Conservation (phyloP, 2,113 vertebrate species). For the Pithys albifrons region DNA sequence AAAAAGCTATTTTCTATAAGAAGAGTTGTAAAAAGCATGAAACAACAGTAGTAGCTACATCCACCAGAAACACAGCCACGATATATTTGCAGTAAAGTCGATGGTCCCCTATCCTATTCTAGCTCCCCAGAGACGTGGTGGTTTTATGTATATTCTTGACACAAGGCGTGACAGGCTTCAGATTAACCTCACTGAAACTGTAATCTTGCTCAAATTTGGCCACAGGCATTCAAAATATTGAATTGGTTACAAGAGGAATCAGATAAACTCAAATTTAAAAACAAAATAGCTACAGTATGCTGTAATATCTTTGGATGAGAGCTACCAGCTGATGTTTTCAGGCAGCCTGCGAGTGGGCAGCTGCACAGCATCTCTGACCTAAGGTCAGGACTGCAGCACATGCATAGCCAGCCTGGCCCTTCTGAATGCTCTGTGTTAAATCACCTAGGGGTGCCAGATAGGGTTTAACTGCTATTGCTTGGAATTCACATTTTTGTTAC, state of each 20-base stretch:
- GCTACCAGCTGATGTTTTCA: neutral
- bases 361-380: neutral
- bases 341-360: neutral
- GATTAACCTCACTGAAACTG: neutral
- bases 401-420: neutral
- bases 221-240: neutral
- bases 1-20: neutral
- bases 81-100: neutral
- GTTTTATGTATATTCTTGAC: neutral
- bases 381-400: neutral
- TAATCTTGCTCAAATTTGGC: neutral
- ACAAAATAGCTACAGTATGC: constrained; percentile 35
- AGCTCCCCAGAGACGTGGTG: neutral
- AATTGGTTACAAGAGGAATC: neutral
- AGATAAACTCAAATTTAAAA: neutral
- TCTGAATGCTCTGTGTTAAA: rapidly evolving
- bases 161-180: neutral
- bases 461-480: neutral
- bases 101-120: neutral
- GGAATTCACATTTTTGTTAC: neutral
- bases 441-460: neutral
- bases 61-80: neutral
- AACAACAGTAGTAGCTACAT: neutral
- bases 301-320: constrained; percentile 43
- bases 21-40: neutral